A percentile compares a stretch with the other conserved stretches of the same genome.
Evolutionary conservation across 2,797 vertebrate species (phyloP).

Genomic region (Salarias fasciatus): DNA sequence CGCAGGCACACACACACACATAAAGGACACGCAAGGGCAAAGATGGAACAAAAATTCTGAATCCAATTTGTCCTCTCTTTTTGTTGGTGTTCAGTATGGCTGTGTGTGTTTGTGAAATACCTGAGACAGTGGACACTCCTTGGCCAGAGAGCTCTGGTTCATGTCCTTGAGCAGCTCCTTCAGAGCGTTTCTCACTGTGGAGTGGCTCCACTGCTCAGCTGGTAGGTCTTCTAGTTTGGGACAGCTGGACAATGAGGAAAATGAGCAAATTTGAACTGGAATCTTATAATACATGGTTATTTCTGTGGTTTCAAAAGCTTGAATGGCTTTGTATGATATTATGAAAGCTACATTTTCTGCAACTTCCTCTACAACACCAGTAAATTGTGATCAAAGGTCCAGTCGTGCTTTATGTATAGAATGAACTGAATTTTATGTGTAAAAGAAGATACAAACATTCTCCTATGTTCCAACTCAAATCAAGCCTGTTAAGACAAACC

Average conservation of each 20-base stretch:
- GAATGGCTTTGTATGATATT: background rate
- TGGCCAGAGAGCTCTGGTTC: constrained; percentile 98
- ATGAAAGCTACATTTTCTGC: constrained; percentile 5
- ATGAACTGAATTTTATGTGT: background rate
- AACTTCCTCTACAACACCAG: background rate
- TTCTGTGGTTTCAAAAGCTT: no score
- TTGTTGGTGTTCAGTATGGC: no score
- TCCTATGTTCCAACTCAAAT: no score
- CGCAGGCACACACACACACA: constrained; percentile 23
- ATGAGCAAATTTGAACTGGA: background rate
- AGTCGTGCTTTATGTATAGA: background rate
- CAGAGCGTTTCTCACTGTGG: constrained; percentile 94
- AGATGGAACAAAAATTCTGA: constrained; percentile 18
- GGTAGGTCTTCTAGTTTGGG: constrained; percentile 95
- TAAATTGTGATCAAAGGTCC: background rate
- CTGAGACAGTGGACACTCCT: constrained; percentile 95
- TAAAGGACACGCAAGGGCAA: constrained; percentile 30
- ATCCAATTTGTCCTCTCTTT: background rate
- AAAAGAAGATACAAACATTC: no score
- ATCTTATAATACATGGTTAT: background rate
- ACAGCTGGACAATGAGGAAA: constrained; percentile 80
- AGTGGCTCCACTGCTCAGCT: constrained; percentile 96
- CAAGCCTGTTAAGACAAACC: no score
- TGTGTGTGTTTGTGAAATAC: constrained; percentile 39
- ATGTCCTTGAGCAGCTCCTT: constrained; percentile 97